Base-by-base conservation (phyloP, 2,797 vertebrate species). In the Silurus aristotelis region DNA sequence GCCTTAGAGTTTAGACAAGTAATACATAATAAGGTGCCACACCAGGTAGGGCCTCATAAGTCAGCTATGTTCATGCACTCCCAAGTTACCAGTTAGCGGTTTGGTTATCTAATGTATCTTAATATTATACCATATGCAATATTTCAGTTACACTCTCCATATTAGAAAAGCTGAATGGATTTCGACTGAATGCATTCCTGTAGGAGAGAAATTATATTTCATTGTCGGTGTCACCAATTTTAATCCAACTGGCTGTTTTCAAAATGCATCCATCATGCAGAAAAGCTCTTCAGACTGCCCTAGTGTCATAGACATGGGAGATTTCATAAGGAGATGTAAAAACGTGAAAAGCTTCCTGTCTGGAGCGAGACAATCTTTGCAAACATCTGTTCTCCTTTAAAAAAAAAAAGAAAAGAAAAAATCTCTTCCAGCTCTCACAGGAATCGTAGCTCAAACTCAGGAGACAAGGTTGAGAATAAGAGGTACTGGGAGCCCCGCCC, bases 391-490 rank as follows among this genome's bases (percentile, higher is more conserved):
- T 79, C n/a, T 55, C 25, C 38, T 72, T 73, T 52, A 7, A 52
- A 52, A 52, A 52, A 4, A 52, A 52, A 31, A n/a, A n/a, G n/a
- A n/a, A n/a, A 38, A 38, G 4, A 4, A 77, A 58, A 84, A 80
- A 87, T 70, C 80, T 38, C 10, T 58, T 70, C n/a, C 66, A 81
- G 63, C 63, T 67, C 63, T 81, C 63, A n/a, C 27, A 78, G 52
- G 17, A 70, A 84, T 61, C 20, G 14, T 25, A 58, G 19, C 63
- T 19, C 25, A 20, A 22, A 67, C 61, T 56, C 61, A 58, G 5
- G 25, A 77, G 72, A 67, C 17, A 1, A 22, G 7, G 56, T 22
- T 56, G 6, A n/a, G 72, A 84, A 19, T 77, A 72, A 76, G 60
- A 66, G 71, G 15, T 6, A 5, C 43, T 81, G 79, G 52, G 2